phyloP scores from a whole-genome alignment of 2,888 invertebrate genomes.

The Rhogogaster chlorosoma region DNA sequence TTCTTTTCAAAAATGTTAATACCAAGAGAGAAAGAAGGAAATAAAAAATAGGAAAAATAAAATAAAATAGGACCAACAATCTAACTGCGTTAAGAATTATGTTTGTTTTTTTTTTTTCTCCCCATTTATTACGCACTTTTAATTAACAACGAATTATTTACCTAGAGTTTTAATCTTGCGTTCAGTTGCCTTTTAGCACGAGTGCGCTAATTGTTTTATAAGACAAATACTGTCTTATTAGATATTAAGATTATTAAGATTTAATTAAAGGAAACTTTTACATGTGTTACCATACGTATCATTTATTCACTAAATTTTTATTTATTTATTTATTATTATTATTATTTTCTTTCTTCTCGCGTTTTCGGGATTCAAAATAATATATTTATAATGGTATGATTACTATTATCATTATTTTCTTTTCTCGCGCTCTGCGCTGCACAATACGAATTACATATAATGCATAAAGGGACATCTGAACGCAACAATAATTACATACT shows the following conservation, averaged over 20 bases:
- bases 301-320: conserved; percentile 6
- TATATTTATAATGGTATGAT: neutral
- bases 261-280: neutral
- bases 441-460: neutral
- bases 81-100: neutral
- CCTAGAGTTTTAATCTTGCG: conserved; percentile 28
- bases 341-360: neutral
- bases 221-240: neutral
- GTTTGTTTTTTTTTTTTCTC: neutral
- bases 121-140: conserved; percentile 9
- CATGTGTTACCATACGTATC: conserved; percentile 7
- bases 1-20: neutral
- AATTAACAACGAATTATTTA: conserved; percentile 39
- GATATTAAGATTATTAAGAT: conserved; percentile 2
- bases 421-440: neutral
- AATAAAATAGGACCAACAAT: conserved; percentile 13
- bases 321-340: neutral
- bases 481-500: conserved; percentile 40
- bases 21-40: neutral
- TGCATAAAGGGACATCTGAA: conserved; percentile 22
- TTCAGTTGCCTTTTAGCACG: conserved; percentile 33
- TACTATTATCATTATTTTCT: neutral
- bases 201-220: conserved; percentile 22
- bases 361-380: neutral
- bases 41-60: neutral